Evolutionary conservation across 2,113 vertebrate species (phyloP).

Genomic region (Marcusenius ussheri): DNA sequence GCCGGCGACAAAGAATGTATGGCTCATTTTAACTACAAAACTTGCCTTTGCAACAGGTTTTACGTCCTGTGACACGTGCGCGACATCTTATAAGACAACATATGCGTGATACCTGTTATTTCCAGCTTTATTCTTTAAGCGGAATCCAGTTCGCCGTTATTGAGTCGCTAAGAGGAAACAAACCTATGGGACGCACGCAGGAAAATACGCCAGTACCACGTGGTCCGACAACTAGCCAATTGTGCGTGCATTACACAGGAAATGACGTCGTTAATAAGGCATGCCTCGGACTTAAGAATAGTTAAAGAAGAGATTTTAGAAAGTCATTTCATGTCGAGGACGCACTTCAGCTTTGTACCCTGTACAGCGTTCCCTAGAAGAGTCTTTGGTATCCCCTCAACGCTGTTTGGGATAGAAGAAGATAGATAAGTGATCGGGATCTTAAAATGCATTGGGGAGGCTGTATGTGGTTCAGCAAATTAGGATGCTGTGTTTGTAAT

Average conservation of each 20-base stretch:
- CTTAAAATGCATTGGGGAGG: not conserved
- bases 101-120: constrained; percentile 10
- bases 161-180: not conserved
- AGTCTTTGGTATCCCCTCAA: not conserved
- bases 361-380: not conserved
- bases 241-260: not conserved
- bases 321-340: not conserved
- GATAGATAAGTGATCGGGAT: not conserved
- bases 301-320: not conserved
- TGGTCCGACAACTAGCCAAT: not conserved
- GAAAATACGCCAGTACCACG: not conserved
- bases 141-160: not conserved
- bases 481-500: not conserved
- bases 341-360: not conserved
- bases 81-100: too few relatives aligned
- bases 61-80: not conserved
- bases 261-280: not conserved
- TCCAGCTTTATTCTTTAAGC: not conserved
- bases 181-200: not conserved
- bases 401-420: not conserved
- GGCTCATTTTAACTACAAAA: not conserved
- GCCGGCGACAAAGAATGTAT: not conserved
- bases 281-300: not conserved
- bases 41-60: not conserved
- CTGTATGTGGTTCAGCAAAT: not conserved